These are phyloP conservation scores for Myotis brandtii DNA, from an alignment of 2,113 vertebrate genomes.

Conservation along the genomic window DNA sequence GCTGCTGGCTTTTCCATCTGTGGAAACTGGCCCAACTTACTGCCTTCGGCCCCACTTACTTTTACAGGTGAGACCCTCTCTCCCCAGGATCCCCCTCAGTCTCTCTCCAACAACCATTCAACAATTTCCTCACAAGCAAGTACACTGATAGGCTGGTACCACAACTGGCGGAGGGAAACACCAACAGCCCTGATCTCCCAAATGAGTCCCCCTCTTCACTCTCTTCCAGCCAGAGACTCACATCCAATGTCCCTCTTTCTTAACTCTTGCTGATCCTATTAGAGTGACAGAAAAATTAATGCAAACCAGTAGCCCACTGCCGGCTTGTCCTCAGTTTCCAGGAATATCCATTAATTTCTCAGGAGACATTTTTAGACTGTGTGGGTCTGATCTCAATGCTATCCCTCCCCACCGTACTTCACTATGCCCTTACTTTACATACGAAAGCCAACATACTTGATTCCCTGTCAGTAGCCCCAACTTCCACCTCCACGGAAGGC, in stretches of 20 bases:
- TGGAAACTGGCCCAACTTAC: neutral
- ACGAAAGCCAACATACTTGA: neutral
- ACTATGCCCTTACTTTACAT: neutral
- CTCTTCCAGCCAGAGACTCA: neutral
- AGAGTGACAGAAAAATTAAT: neutral
- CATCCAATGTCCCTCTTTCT: neutral
- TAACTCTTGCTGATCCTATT: neutral
- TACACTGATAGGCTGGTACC: neutral
- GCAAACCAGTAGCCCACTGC: neutral
- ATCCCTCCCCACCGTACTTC: neutral
- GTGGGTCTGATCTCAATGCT: neutral
- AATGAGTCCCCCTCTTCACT: neutral
- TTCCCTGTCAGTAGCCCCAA: neutral
- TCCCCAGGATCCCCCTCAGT: neutral
- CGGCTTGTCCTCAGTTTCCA: neutral
- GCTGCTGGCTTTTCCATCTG: neutral
- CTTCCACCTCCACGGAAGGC: neutral
- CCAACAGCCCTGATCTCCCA: neutral
- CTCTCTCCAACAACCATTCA: neutral
- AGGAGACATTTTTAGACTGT: neutral
- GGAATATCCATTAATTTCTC: neutral
- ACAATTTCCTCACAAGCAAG: neutral
- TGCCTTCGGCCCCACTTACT: neutral
- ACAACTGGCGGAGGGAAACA: too few relatives aligned
- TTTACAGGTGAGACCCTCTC: neutral